Base-by-base conservation (phyloP, 1,140 invertebrate genomes). In the Neodiprion pinetum region DNA sequence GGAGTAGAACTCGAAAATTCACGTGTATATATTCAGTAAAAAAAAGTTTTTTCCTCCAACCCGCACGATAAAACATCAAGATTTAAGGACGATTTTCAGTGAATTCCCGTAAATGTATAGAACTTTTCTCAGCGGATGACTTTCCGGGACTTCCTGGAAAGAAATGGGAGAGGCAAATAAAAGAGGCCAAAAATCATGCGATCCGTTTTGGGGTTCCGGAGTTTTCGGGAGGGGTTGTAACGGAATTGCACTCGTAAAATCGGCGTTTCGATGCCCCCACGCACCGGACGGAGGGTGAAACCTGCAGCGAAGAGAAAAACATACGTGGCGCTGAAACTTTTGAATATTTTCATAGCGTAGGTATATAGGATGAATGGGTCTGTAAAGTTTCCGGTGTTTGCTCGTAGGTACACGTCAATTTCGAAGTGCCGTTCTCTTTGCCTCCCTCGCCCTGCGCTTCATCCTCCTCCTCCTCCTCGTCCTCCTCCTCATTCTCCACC, bases 381-480 rank as follows among this genome's bases (percentile, higher is more conserved):
- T 77, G 76, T 74, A 72, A 77, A 77, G 76, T 77, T 77, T 61
- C 67, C 71, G 70, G 71, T 74, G 76, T 77, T 77, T 74, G 53
- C 72, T 61, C 67, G 53, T 61, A 61, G 11, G 53, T 61, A 61
- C 28, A 53, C 50, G 72, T 53, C 68, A 53, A 67, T 77, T 77
- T 77, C 65, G 69, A 71, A 73, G 61, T 73, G 48, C 14, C 11
- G 40, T 21, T 69, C 4, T 21, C 7, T 11, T 69, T 69, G 9
- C 7, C 61, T 65, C 61, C 17, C 12, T 65, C 12, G 0, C 17
- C 21, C 67, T 0, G 21, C 14, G 8, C 61, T 65, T 65, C 61
- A 7, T 65, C 12, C 1, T 14, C 17, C 1, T 65, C 7, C 61
- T 65, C 17, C 61, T 65, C 61, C 61, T 65, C 61, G 1, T 65